Conservation (phyloP, 1,140 invertebrate genomes). For the Zaprionus camerounensis region DNA sequence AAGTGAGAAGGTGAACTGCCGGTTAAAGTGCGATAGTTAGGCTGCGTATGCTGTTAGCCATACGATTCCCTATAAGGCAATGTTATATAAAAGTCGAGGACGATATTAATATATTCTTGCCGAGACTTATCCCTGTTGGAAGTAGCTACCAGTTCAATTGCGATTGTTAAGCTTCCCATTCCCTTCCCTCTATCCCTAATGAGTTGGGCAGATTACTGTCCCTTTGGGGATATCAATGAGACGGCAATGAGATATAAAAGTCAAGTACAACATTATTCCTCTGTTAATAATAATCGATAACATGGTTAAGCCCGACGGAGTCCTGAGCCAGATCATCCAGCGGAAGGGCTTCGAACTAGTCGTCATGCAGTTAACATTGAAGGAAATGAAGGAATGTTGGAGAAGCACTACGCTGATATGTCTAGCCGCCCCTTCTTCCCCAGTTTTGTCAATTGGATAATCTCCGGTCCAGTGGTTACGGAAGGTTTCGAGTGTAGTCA, state of each 20-base stretch:
- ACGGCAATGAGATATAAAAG: no score
- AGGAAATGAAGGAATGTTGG: slow-evolving; percentile 91
- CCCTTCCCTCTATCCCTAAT: no score
- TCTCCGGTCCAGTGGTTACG: slow-evolving; percentile 98
- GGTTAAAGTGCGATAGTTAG: not conserved
- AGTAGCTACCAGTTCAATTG: no score
- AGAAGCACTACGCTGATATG: slow-evolving; percentile 97
- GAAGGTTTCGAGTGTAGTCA: slow-evolving; percentile 97
- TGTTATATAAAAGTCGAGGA: no score
- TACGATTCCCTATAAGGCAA: not conserved
- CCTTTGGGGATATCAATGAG: no score
- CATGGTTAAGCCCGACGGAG: slow-evolving; percentile 99
- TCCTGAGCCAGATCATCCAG: slow-evolving; percentile 98
- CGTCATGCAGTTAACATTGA: slow-evolving; percentile 95
- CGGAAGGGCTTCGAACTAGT: slow-evolving; percentile 99
- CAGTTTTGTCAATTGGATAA: slow-evolving; percentile 98
- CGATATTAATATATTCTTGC: no score
- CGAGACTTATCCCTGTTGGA: no score
- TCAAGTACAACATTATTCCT: no score
- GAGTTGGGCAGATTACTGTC: no score
- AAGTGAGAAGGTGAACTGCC: not conserved
- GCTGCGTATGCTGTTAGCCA: not conserved
- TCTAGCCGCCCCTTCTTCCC: slow-evolving; percentile 95
- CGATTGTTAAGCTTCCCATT: no score
- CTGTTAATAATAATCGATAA: slow-evolving; percentile 85